phyloP scores from a whole-genome alignment of 2,113 vertebrate species.

The Oncorhynchus nerka region DNA sequence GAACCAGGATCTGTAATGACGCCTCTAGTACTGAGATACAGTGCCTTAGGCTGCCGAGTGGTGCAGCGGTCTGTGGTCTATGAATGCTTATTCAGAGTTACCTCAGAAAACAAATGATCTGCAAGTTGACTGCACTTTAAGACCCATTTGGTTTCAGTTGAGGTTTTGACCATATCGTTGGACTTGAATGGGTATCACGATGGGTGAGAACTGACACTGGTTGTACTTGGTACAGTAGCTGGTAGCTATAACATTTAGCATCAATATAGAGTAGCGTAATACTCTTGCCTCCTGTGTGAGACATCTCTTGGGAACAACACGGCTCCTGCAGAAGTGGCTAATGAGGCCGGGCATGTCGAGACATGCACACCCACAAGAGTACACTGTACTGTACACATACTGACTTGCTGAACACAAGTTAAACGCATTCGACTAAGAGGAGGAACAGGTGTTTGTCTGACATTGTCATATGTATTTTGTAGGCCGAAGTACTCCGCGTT shows the following conservation, averaged over 20 bases:
- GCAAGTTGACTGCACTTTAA: neutral
- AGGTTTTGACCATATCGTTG: too few species aligned
- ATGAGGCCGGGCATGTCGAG: constrained; percentile 62
- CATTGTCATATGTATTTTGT: too few species aligned
- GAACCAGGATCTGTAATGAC: too few species aligned
- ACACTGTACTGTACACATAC: constrained; percentile 31
- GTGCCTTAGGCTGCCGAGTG: too few species aligned
- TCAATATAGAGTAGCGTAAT: too few species aligned
- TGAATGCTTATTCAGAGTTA: neutral
- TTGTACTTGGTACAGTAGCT: too few species aligned
- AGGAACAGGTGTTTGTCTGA: neutral
- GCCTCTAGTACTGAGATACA: too few species aligned
- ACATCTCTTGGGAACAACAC: constrained; percentile 54
- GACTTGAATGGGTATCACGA: too few species aligned
- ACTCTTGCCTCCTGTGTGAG: constrained; percentile 5
- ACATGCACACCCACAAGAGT: constrained; percentile 58
- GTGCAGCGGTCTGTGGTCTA: too few species aligned
- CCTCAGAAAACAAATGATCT: neutral
- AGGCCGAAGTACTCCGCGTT: neutral
- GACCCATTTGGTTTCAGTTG: too few species aligned
- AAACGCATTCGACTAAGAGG: constrained; percentile 15
- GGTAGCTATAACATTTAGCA: too few species aligned
- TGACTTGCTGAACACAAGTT: constrained; percentile 20
- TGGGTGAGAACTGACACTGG: too few species aligned
- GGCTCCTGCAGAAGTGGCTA: constrained; percentile 55